Evolutionary conservation across 2,888 invertebrate genomes (phyloP), one percentile per base, ranked within the genome.

Genomic region (Barypeithes pellucidus): DNA sequence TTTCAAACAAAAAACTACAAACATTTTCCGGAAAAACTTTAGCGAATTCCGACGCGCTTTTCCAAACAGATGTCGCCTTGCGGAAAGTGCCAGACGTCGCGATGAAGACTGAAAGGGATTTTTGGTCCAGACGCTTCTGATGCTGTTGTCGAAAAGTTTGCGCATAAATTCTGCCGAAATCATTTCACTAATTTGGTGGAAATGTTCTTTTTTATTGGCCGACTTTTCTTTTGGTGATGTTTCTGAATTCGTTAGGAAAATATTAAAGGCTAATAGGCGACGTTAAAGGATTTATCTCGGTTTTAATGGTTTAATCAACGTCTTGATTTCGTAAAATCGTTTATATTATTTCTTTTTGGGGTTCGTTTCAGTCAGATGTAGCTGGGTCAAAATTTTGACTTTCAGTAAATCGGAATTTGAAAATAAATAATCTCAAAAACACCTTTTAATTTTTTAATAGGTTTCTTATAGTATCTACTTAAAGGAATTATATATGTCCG

Each of bases 111-210:
- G 68, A 43, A 57, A 57, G 67, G 54, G 41, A 57, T 50, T 24
- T 68, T 63, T 57, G 73, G 72, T 67, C 72, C 72, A 73, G 67
- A 67, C 68, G 57, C 45, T 41, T 41, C 45, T 29, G 73, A 73
- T 73, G 68, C 73, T 72, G 72, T 68, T 60, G 63, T 59, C 24
- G 60, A 67, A 73, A 73, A 9, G 63, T 73, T 73, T 68, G 73
- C 73, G 73, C 73, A 73, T 73, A 73, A 73, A 73, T 73, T 73
- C 65, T 54, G 43, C 29, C 61, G 57, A 20, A 68, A 63, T 73
- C 43, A 45, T 57, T 52, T 36, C 67, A 22, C 57, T 57, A 71
- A 71, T 71, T 71, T 54, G 20, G 24, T 65, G 65, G 59, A 61
- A 60, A 57, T 47, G 43, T 43, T 41, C 41, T 61, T 20, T 24